These are phyloP conservation scores for Coenonympha glycerion DNA, from an alignment of 2,888 invertebrate genomes.

Conservation along the genomic window DNA sequence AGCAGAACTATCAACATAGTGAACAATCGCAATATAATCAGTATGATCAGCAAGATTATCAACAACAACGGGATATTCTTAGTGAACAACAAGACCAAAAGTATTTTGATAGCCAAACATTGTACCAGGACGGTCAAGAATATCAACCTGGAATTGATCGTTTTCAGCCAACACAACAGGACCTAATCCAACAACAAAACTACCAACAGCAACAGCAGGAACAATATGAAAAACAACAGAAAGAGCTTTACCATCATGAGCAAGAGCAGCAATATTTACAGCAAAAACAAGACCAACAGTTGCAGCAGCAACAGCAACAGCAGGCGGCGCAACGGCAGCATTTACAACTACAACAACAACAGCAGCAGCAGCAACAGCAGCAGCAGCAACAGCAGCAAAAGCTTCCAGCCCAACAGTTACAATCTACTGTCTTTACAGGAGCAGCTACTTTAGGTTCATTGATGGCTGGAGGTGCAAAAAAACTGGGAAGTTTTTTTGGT, in stretches of 20 bases:
- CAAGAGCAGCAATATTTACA: constrained; percentile 37
- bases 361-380: constrained; percentile 44
- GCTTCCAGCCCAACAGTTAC: constrained; percentile 59
- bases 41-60: constrained; percentile 23
- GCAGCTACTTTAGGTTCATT: constrained; percentile 69
- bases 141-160: constrained; percentile 31
- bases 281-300: constrained; percentile 34
- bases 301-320: constrained; percentile 34
- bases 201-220: constrained; percentile 33
- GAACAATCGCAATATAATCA: constrained; percentile 29
- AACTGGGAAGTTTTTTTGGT: constrained; percentile 68
- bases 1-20: constrained; percentile 25
- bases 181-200: constrained; percentile 24
- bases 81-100: constrained; percentile 37
- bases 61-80: constrained; percentile 26
- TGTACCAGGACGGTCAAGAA: constrained; percentile 27
- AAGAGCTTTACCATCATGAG: constrained; percentile 38
- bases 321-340: constrained; percentile 31
- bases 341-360: constrained; percentile 41
- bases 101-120: constrained; percentile 32
- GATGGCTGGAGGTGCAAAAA: constrained; percentile 71
- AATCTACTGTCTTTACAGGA: constrained; percentile 62
- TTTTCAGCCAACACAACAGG: constrained; percentile 32
- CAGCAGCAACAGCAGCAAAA: constrained; percentile 56
- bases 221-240: constrained; percentile 38